Conservation (phyloP, 2,888 invertebrate genomes). For the Timema podura region DNA sequence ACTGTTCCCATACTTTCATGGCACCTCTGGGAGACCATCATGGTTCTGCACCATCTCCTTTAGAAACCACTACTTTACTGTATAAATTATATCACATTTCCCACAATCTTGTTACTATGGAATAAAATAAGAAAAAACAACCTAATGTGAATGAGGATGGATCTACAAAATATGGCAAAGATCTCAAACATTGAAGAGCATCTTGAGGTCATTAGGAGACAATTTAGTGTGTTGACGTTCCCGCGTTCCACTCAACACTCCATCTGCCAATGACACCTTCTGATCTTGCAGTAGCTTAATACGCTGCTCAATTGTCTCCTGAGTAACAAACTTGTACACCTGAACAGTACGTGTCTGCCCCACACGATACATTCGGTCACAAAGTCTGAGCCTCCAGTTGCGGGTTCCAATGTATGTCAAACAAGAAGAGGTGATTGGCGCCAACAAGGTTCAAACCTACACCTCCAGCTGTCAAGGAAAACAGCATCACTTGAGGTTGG, state of each 20-base stretch:
- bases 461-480: slow-evolving; percentile 91
- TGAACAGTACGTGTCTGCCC: slow-evolving; percentile 79
- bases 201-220: slow-evolving; percentile 67
- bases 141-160: too few relatives aligned
- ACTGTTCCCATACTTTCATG: too few relatives aligned
- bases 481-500: slow-evolving; percentile 60
- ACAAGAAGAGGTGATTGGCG: slow-evolving; percentile 82
- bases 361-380: slow-evolving; percentile 88
- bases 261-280: slow-evolving; percentile 73
- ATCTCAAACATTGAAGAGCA: slow-evolving; percentile 39
- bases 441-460: slow-evolving; percentile 92
- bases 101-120: too few relatives aligned
- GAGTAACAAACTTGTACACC: slow-evolving; percentile 82
- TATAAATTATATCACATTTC: too few relatives aligned
- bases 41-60: too few relatives aligned
- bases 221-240: slow-evolving; percentile 63
- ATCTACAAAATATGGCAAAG: too few relatives aligned
- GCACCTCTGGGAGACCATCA: too few relatives aligned
- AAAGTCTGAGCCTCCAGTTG: slow-evolving; percentile 92
- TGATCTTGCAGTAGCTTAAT: slow-evolving; percentile 75
- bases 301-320: slow-evolving; percentile 83
- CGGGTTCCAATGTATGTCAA: slow-evolving; percentile 97
- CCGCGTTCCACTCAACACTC: slow-evolving; percentile 69
- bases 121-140: too few relatives aligned
- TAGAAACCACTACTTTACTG: too few relatives aligned